Evolutionary conservation across 2,113 vertebrate genomes (phyloP).

Genomic region (Pangasianodon hypophthalmus): DNA sequence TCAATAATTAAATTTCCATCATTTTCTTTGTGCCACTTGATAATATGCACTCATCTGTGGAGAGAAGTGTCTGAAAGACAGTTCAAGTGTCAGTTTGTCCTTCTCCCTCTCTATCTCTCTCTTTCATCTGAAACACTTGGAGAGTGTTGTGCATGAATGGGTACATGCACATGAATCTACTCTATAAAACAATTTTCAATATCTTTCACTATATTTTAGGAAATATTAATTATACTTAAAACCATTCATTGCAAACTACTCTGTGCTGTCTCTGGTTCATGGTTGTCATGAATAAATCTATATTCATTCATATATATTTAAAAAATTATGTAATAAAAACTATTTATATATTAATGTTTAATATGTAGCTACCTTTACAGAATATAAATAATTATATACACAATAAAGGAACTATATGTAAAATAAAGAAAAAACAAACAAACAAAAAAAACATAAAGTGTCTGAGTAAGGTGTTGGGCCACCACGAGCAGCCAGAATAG

Average conservation of each 20-base stretch:
- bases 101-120: constrained; percentile 27
- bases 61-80: constrained; percentile 9
- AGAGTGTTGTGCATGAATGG: neutral
- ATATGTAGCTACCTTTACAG: too few relatives aligned
- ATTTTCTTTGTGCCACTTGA: constrained; percentile 32
- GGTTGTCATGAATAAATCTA: neutral
- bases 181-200: neutral
- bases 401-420: too few relatives aligned
- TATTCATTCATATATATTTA: neutral
- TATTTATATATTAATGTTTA: too few relatives aligned
- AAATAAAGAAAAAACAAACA: too few relatives aligned
- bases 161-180: neutral
- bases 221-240: neutral
- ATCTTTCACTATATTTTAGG: neutral
- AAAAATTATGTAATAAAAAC: too few relatives aligned
- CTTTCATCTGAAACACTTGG: neutral
- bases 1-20: constrained; percentile 43
- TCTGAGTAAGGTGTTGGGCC: too few relatives aligned
- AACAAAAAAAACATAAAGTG: too few relatives aligned
- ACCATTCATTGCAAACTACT: neutral
- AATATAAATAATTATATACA: too few relatives aligned
- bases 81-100: constrained; percentile 30
- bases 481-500: neutral
- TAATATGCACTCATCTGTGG: constrained; percentile 33
- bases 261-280: neutral